Evolutionary conservation across 2,888 invertebrate genomes (phyloP), one percentile per base, ranked within the genome.

Genomic region (Watsonalla binaria): DNA sequence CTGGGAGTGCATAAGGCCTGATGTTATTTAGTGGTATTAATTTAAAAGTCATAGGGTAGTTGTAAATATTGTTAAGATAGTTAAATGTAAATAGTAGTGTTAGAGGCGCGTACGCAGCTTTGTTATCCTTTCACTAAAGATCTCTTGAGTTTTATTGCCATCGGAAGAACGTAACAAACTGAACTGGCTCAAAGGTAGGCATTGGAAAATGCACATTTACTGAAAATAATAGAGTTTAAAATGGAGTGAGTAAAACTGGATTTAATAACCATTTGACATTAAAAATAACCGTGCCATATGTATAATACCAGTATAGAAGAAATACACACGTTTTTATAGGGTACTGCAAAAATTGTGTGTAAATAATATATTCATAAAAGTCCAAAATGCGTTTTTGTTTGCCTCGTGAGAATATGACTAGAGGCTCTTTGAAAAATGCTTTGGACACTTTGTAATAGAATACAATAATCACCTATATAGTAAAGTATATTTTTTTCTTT

Each of bases 121-220:
- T 87, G 89, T 90, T 90, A 85, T 90, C 84, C 90, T 90, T 90
- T 90, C 90, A 90, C 90, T 86, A 72, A 90, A 90, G 90, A 90
- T 90, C 90, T 90, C 90, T 90, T 87, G 90, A 78, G 80, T 85
- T 88, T 86, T 84, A 81, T 77, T 86, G 90, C 89, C 90, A 84
- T 66, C 72, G 64, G 80, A 84, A 72, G 81, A 76, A 78, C 72
- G 76, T 79, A 80, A 78, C 84, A 74, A 78, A 77, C 74, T 72
- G 63, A 77, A 66, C 80, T 67, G 68, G 77, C 80, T 84, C 81
- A 80, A 82, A 81, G 78, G 64, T 63, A 54, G 62, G 52, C 60
- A 57, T 59, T 42, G 42, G 37, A 37, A 37, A 8, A 42, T 42
- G 42, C 5, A 37, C 37, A 9, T 42, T 42, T 11, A 42, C 11